phyloP scores from a whole-genome alignment of 2,888 invertebrate species.

The Ferrisia virgata region DNA sequence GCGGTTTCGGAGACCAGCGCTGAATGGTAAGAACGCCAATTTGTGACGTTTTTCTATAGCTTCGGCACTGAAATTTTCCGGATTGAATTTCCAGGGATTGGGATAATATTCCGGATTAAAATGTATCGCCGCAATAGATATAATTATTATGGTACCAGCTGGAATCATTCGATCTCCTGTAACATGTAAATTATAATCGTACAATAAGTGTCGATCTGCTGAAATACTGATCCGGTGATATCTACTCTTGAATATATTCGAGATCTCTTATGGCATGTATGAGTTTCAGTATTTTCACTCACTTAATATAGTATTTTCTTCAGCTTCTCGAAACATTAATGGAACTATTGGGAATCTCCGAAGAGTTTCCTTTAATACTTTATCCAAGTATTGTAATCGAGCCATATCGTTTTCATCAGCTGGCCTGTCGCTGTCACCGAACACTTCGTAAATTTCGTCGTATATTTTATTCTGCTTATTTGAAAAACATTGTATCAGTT shows the following conservation, averaged over 20 bases:
- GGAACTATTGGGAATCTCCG: slow-evolving; percentile 47
- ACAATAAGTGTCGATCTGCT: too few relatives aligned
- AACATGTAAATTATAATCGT: too few relatives aligned
- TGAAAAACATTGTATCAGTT: background rate
- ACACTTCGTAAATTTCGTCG: slow-evolving; percentile 48
- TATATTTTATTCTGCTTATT: slow-evolving; percentile 46
- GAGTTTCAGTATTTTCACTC: background rate
- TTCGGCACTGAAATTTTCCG: slow-evolving; percentile 30
- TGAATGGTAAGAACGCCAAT: slow-evolving; percentile 6
- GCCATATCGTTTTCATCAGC: slow-evolving; percentile 55
- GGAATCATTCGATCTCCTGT: slow-evolving; percentile 5
- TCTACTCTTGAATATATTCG: too few relatives aligned
- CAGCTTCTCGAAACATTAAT: background rate
- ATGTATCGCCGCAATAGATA: background rate
- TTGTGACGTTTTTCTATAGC: slow-evolving; percentile 25
- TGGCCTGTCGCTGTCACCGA: slow-evolving; percentile 51
- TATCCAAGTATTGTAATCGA: slow-evolving; percentile 47
- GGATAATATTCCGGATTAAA: slow-evolving; percentile 18
- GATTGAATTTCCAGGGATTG: slow-evolving; percentile 29
- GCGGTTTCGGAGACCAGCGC: slow-evolving; percentile 20
- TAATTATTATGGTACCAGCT: background rate
- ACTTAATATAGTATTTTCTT: slow-evolving; percentile 8
- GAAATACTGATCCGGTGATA: too few relatives aligned
- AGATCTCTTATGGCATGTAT: too few relatives aligned
- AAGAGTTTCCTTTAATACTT: slow-evolving; percentile 48